Evolutionary conservation across 2,113 vertebrate species (phyloP).

Genomic region (Silurus asotus): DNA sequence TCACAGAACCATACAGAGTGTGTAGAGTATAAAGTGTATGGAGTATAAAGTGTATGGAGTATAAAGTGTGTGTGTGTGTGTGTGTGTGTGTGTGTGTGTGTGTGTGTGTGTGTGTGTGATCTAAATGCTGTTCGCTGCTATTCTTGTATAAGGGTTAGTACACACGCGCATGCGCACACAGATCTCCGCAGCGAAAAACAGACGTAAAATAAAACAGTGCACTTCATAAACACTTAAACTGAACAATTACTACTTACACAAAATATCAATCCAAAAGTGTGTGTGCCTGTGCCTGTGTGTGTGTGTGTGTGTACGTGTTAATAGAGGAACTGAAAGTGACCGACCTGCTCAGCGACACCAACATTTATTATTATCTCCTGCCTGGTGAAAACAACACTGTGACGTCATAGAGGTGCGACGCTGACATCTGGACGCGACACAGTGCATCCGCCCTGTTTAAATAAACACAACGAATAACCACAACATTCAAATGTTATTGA

Average conservation of each 20-base stretch:
- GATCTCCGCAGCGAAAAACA: neutral
- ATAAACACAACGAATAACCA: too few relatives aligned
- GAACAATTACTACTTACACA: too few relatives aligned
- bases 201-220: too few relatives aligned
- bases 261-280: too few relatives aligned
- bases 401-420: conserved; percentile 22
- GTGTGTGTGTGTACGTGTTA: too few relatives aligned
- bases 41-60: too few relatives aligned
- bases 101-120: neutral
- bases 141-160: too few relatives aligned
- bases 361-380: neutral
- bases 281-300: too few relatives aligned
- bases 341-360: neutral
- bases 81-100: too few relatives aligned
- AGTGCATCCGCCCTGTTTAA: too few relatives aligned
- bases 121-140: neutral
- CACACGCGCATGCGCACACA: neutral
- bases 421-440: neutral
- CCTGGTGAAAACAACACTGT: neutral
- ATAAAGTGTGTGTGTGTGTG: too few relatives aligned
- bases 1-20: neutral
- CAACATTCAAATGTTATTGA: too few relatives aligned
- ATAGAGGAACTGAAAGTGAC: neutral
- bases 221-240: neutral
- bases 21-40: neutral